Evolutionary conservation across 2,888 invertebrate genomes (phyloP).

Genomic region (Therioaphis trifolii): DNA sequence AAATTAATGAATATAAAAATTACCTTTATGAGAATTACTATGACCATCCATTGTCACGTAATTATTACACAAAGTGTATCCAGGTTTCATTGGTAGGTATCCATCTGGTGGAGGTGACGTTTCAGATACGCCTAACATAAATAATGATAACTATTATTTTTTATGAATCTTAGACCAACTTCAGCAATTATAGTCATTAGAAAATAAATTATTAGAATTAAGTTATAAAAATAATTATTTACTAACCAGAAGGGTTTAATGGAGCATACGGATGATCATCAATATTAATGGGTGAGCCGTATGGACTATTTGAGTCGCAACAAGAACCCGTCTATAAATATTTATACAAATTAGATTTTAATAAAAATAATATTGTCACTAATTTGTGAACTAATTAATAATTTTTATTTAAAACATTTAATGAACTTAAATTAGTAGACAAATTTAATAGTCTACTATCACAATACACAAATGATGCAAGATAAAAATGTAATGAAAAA

Average conservation of each 20-base stretch:
- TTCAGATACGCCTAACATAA: slow-evolving; percentile 28
- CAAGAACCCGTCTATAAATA: slow-evolving; percentile 50
- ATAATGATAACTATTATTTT: too few species aligned
- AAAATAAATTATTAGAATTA: slow-evolving; percentile 5
- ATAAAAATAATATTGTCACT: not conserved
- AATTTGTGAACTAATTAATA: too few species aligned
- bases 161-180: too few species aligned
- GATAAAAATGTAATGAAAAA: not conserved
- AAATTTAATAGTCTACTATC: too few species aligned
- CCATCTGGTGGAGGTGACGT: slow-evolving; percentile 50
- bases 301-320: slow-evolving; percentile 62
- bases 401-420: too few species aligned
- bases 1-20: not conserved
- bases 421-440: too few species aligned
- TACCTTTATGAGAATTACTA: slow-evolving; percentile 56
- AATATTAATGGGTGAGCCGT: slow-evolving; percentile 53
- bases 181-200: too few species aligned
- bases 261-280: slow-evolving; percentile 49
- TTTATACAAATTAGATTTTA: not conserved
- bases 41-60: slow-evolving; percentile 43
- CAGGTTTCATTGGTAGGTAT: slow-evolving; percentile 59
- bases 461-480: not conserved
- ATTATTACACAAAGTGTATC: slow-evolving; percentile 27
- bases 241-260: slow-evolving; percentile 51
- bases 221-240: not conserved